Evolutionary conservation across 2,113 vertebrate species (phyloP).

Genomic region (Neodon shergylaensis): DNA sequence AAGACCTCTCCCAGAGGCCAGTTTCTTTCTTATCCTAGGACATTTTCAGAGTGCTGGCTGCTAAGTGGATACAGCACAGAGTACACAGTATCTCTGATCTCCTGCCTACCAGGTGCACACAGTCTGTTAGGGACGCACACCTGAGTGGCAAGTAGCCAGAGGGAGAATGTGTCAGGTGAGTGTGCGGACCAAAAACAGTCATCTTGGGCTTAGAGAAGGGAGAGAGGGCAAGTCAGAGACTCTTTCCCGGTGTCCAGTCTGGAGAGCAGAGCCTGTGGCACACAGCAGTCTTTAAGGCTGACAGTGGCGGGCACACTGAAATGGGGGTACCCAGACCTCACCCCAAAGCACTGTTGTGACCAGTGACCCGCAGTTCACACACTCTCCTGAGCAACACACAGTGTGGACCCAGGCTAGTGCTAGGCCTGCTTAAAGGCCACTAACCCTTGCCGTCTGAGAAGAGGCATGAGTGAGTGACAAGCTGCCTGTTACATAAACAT

Average conservation of each 20-base stretch:
- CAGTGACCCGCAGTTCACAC: not conserved
- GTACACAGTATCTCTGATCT: not conserved
- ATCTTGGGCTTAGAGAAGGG: not conserved
- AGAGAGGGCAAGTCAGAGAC: not conserved
- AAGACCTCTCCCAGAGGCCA: constrained; percentile 61
- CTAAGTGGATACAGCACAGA: not conserved
- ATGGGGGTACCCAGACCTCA: not conserved
- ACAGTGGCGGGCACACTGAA: not conserved
- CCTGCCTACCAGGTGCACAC: not conserved
- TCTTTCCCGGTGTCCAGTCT: not conserved
- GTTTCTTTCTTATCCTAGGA: not conserved
- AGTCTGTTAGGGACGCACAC: not conserved
- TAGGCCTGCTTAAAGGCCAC: not conserved
- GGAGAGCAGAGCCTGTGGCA: not conserved
- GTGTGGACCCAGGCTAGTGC: not conserved
- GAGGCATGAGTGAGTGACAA: not conserved
- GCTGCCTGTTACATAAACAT: not conserved
- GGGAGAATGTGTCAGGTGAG: not conserved
- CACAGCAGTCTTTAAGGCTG: not conserved
- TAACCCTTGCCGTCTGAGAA: not conserved
- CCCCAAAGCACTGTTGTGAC: not conserved
- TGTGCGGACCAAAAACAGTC: not conserved
- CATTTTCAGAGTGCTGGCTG: not conserved
- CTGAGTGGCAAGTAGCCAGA: too few species aligned
- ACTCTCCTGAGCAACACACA: not conserved